Conservation (phyloP, 1,140 invertebrate genomes). For the Adelges cooleyi region DNA sequence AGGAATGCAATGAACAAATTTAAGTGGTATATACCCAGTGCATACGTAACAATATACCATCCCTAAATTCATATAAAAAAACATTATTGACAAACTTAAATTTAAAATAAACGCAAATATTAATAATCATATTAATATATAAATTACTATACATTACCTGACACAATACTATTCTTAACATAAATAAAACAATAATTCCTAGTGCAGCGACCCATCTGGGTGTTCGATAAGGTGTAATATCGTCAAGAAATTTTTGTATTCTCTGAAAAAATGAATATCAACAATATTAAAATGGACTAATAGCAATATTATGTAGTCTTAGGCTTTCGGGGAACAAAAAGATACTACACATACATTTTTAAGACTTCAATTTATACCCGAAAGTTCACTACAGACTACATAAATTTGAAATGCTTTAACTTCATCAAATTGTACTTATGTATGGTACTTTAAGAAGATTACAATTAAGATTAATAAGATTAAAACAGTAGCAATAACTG, state of each 20-base stretch:
- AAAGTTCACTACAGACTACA: no score
- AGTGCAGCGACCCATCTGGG: slow-evolving; percentile 43
- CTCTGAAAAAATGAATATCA: slow-evolving; percentile 32
- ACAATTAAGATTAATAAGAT: no score
- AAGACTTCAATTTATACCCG: no score
- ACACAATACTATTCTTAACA: slow-evolving; percentile 39
- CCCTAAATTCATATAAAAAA: slow-evolving; percentile 60
- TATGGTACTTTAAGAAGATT: no score
- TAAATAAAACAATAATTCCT: slow-evolving; percentile 40
- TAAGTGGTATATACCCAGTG: slow-evolving; percentile 95
- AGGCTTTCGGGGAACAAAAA: no score
- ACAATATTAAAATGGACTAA: no score
- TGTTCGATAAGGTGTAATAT: slow-evolving; percentile 43
- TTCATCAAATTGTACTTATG: no score
- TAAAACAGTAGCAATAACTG: no score
- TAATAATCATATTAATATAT: slow-evolving; percentile 12
- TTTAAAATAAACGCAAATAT: slow-evolving; percentile 1
- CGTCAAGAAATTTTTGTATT: slow-evolving; percentile 46
- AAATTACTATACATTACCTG: slow-evolving; percentile 37
- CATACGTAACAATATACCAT: slow-evolving; percentile 99
- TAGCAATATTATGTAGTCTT: no score
- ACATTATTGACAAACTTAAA: slow-evolving; percentile 9
- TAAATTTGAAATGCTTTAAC: no score
- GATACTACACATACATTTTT: no score
- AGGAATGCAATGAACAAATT: slow-evolving; percentile 99